A percentile compares a stretch with the other conserved stretches of the same genome.
These are phyloP conservation scores for Agrenia bidenticulata DNA, from an alignment of 2,888 invertebrate genomes.

Conservation along the genomic window DNA sequence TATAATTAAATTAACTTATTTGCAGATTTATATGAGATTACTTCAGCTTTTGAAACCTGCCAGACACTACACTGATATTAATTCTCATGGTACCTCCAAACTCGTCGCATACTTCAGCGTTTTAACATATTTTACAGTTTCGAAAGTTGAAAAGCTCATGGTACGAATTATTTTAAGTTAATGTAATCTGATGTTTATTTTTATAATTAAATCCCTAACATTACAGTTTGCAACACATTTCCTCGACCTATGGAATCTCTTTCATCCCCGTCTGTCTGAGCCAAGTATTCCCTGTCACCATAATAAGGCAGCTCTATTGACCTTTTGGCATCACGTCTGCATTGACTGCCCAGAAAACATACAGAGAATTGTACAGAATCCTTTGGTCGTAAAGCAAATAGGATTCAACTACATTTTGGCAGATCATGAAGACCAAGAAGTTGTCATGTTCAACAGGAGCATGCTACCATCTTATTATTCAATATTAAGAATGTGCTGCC, in stretches of 20 bases:
- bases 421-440: conserved; percentile 94
- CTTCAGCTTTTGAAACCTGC: conserved; percentile 71
- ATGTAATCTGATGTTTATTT: neutral
- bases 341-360: conserved; percentile 92
- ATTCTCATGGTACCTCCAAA: conserved; percentile 85
- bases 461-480: conserved; percentile 94
- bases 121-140: conserved; percentile 86
- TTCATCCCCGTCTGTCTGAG: conserved; percentile 90
- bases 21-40: conserved; percentile 50
- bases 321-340: conserved; percentile 92
- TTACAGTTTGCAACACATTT: conserved; percentile 90
- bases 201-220: conserved; percentile 50
- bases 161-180: conserved; percentile 60
- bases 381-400: conserved; percentile 87
- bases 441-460: conserved; percentile 87
- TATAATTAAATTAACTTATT: too few relatives aligned
- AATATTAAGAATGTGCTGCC: conserved; percentile 83
- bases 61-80: conserved; percentile 81
- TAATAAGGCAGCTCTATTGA: conserved; percentile 87
- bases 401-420: conserved; percentile 97
- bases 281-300: conserved; percentile 93
- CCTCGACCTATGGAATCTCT: conserved; percentile 87
- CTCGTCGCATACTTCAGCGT: conserved; percentile 89
- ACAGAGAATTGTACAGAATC: conserved; percentile 80
- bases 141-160: conserved; percentile 88